These are phyloP conservation scores for Platycercus adscitus DNA, from an alignment of 2,113 vertebrate species.

Conservation along the genomic window DNA sequence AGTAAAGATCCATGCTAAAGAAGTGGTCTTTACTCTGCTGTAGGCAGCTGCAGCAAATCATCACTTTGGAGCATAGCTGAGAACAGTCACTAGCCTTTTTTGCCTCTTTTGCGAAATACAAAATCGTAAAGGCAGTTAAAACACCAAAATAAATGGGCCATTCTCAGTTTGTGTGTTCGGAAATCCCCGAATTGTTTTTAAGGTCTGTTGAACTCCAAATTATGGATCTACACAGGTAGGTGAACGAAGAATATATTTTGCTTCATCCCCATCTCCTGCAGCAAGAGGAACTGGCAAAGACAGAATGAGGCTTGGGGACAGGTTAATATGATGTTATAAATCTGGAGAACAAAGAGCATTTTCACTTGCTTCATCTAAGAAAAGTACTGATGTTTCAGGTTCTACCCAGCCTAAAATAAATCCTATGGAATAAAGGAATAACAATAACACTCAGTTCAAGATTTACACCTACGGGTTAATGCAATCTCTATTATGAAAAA, in stretches of 20 bases:
- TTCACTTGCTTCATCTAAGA: background rate
- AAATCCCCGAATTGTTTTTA: background rate
- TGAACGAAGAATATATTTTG: background rate
- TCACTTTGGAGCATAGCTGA: background rate
- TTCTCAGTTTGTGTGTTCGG: background rate
- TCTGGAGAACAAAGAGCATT: background rate
- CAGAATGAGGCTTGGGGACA: background rate
- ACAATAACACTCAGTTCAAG: background rate
- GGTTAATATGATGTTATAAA: background rate
- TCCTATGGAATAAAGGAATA: conserved; percentile 32
- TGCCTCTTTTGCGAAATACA: background rate
- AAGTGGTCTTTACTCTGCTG: background rate
- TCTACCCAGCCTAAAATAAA: background rate
- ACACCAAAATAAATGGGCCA: background rate
- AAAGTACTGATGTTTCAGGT: background rate
- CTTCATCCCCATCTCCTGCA: background rate
- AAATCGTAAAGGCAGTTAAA: background rate
- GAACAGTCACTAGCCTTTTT: background rate
- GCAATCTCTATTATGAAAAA: conserved; percentile 11
- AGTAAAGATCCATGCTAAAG: background rate
- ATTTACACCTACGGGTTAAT: conserved; percentile 28
- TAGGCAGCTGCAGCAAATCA: background rate
- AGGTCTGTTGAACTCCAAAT: conserved; percentile 8
- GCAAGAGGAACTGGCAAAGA: background rate
- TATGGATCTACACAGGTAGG: background rate